Evolutionary conservation across 2,113 vertebrate species (phyloP), one percentile per base, ranked within the genome.

Genomic region (Turnix velox): DNA sequence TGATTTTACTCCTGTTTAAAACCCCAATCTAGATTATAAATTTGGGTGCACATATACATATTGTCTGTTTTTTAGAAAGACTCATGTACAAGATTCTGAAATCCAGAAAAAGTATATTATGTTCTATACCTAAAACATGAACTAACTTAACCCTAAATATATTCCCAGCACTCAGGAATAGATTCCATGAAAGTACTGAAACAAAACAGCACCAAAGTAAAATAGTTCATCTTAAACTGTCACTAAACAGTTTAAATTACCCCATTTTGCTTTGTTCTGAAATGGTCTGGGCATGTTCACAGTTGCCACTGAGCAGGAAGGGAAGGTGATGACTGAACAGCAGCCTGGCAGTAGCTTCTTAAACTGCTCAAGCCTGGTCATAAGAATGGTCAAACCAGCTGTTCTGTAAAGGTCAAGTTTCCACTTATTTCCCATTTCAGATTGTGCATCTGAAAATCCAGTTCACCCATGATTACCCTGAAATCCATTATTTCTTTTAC

Each of bases 221-320:
- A 93, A 92, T 8, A 63, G 42, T 86, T 25, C 71, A 62, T 4
- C 15, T 76, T 83, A 86, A 90, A 88, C 76, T 28, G 61, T 39
- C 55, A 31, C 9, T 69, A 6, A 78, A 61, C 68, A 84, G 63
- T 63, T 93, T 81, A 77, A 90, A 62, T 54, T 35, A 81, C 28
- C 5, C n/a, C 22, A 48, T 95, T 92, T 94, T 94, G 24, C 76
- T 93, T 91, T 74, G 39, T 55, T 81, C n/a, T 88, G 76, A 86
- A 74, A 95, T 5, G 14, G 22, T 69, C 40, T 54, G 33, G 16
- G 14, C 65, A 58, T 24, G 27, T 51, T 77, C 35, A 49, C 12
- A 55, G 30, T 8, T 78, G 31, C 17, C 35, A 46, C 31, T 18
- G 51, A 63, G 28, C 73, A 30, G 33, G 46, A 62, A 78, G 25